Conservation (phyloP, 2,797 vertebrate species). For the Cynodonichthys magdalenae region DNA sequence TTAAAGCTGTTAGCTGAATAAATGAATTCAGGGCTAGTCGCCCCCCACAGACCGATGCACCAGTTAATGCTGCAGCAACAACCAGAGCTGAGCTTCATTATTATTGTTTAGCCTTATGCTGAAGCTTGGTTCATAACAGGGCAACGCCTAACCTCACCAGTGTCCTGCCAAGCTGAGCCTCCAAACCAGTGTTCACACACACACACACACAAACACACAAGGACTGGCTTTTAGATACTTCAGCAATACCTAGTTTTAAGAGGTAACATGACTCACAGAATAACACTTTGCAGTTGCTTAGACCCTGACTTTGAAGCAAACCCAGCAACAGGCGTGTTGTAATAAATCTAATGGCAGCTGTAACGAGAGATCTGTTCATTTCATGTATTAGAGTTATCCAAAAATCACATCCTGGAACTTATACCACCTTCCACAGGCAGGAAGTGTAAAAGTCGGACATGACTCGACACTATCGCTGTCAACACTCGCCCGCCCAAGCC, state of each 20-base stretch:
- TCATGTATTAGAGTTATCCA: neutral
- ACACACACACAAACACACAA: conserved; percentile 13
- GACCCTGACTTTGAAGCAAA: conserved; percentile 39
- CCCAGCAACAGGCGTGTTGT: conserved; percentile 18
- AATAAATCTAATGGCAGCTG: conserved; percentile 27
- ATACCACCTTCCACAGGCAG: neutral
- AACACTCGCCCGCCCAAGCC: conserved; percentile 31
- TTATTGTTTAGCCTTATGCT: conserved; percentile 64
- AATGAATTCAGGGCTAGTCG: conserved; percentile 16
- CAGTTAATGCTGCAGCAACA: conserved; percentile 43
- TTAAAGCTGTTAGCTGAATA: conserved; percentile 33
- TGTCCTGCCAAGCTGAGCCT: conserved; percentile 52
- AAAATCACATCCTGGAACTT: neutral
- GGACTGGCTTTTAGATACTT: conserved; percentile 30
- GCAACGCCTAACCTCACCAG: conserved; percentile 59
- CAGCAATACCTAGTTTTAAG: conserved; percentile 50
- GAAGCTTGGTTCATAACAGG: conserved; percentile 69
- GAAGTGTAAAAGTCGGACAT: conserved; percentile 26
- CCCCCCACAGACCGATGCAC: conserved; percentile 14
- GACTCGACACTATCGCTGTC: conserved; percentile 35
- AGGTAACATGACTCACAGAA: conserved; percentile 57
- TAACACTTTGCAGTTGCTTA: conserved; percentile 50
- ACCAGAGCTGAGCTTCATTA: conserved; percentile 48
- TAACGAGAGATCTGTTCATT: conserved; percentile 6
- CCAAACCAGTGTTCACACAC: conserved; percentile 35